phyloP scores from a whole-genome alignment of 2,113 vertebrate genomes.

The Maccullochella peelii region DNA sequence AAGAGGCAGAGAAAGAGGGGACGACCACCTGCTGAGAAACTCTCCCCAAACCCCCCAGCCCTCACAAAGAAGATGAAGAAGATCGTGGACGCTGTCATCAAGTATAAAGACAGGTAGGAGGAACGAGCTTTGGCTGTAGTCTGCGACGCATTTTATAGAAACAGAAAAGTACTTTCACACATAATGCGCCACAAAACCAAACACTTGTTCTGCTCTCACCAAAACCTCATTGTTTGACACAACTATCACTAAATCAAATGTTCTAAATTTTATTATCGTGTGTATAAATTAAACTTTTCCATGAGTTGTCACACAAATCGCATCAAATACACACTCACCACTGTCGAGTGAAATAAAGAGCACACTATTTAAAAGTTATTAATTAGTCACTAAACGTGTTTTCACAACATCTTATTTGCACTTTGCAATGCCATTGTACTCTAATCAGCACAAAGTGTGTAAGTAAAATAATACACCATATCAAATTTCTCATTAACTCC shows the following conservation, averaged over 20 bases:
- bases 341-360: background rate
- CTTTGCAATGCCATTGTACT: background rate
- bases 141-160: background rate
- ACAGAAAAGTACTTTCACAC: background rate
- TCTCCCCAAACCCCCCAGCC: slow-evolving; percentile 91
- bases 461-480: no score
- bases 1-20: slow-evolving; percentile 94
- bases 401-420: background rate
- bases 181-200: background rate
- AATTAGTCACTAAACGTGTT: background rate
- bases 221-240: background rate
- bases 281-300: background rate
- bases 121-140: slow-evolving; percentile 15
- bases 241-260: background rate
- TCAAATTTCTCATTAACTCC: no score
- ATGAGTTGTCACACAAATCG: background rate
- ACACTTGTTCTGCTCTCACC: background rate
- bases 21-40: slow-evolving; percentile 91
- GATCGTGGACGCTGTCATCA: slow-evolving; percentile 94
- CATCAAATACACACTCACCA: background rate
- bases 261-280: background rate
- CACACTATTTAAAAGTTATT: background rate
- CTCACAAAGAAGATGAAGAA: slow-evolving; percentile 98
- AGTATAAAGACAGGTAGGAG: slow-evolving; percentile 94
- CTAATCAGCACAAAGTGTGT: background rate